Conservation (phyloP, 2,888 invertebrate genomes). For the Trachelus iudaicus region DNA sequence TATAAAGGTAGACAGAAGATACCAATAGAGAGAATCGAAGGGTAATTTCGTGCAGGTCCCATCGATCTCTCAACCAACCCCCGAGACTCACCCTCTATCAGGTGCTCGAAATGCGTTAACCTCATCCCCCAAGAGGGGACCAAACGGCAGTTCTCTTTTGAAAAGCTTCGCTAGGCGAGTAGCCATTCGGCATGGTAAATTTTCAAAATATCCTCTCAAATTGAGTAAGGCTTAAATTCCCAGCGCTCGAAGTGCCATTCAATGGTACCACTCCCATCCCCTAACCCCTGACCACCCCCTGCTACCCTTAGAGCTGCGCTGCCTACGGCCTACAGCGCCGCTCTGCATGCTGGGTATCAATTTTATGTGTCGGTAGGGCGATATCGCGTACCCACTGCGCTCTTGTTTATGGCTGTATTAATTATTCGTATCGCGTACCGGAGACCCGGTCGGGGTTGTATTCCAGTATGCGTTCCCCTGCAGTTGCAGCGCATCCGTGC, state of each 20-base stretch:
- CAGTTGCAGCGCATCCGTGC: constrained; percentile 44
- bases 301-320: too few relatives aligned
- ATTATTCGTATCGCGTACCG: constrained; percentile 62
- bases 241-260: constrained; percentile 21
- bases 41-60: too few relatives aligned
- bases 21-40: too few relatives aligned
- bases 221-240: constrained; percentile 36
- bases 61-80: too few relatives aligned
- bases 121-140: too few relatives aligned
- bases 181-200: constrained; percentile 14
- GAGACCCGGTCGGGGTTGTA: constrained; percentile 34
- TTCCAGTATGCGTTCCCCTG: constrained; percentile 35
- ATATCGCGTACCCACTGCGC: constrained; percentile 40
- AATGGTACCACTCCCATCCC: background rate
- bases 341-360: constrained; percentile 50
- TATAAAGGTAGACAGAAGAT: too few relatives aligned
- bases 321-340: background rate
- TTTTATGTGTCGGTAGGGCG: constrained; percentile 55
- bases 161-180: too few relatives aligned
- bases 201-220: constrained; percentile 37
- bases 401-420: constrained; percentile 62
- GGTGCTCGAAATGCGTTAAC: too few relatives aligned
- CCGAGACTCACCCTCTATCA: too few relatives aligned
- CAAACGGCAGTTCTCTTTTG: too few relatives aligned
- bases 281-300: too few relatives aligned